Conservation (phyloP, 92 coral and sea anemone species). For the Paramuricea clavata region DNA sequence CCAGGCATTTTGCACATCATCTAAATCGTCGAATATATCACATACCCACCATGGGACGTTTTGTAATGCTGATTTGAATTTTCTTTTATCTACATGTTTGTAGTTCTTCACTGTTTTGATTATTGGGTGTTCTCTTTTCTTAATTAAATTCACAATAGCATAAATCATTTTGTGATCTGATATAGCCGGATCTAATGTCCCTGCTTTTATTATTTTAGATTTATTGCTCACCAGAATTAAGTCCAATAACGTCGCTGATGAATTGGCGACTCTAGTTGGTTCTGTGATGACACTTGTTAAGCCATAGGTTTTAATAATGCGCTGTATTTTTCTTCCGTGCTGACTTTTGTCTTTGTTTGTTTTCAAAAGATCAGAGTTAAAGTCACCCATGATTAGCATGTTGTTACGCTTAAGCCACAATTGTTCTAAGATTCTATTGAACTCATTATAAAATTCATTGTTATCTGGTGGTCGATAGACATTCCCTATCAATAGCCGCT, state of each 20-base stretch:
- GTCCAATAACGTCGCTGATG: conserved; percentile 66
- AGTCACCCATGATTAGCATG: conserved; percentile 54
- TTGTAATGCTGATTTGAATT: conserved; percentile 29
- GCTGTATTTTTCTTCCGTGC: conserved; percentile 52
- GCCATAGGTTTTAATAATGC: conserved; percentile 56
- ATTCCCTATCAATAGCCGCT: conserved; percentile 62
- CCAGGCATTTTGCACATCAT: conserved; percentile 70
- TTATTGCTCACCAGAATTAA: conserved; percentile 56
- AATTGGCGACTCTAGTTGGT: conserved; percentile 70
- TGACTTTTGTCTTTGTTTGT: conserved; percentile 29
- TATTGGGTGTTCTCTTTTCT: conserved; percentile 51
- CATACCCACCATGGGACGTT: conserved; percentile 67
- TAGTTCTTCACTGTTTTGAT: conserved; percentile 22
- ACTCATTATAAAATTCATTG: conserved; percentile 62
- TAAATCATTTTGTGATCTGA: background rate
- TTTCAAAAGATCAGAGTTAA: conserved; percentile 50
- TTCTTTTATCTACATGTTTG: background rate
- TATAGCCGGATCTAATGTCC: conserved; percentile 44
- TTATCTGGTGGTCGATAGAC: conserved; percentile 71
- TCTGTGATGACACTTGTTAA: conserved; percentile 69
- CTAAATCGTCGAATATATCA: conserved; percentile 58
- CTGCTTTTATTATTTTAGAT: conserved; percentile 52
- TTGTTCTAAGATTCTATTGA: conserved; percentile 47
- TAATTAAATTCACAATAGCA: conserved; percentile 45
- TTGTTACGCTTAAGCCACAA: conserved; percentile 45